Percentiles rank a stretch among this genome's conserved stretches.
phyloP scores from a whole-genome alignment of 2,113 vertebrate species.

The Petromus typicus region DNA sequence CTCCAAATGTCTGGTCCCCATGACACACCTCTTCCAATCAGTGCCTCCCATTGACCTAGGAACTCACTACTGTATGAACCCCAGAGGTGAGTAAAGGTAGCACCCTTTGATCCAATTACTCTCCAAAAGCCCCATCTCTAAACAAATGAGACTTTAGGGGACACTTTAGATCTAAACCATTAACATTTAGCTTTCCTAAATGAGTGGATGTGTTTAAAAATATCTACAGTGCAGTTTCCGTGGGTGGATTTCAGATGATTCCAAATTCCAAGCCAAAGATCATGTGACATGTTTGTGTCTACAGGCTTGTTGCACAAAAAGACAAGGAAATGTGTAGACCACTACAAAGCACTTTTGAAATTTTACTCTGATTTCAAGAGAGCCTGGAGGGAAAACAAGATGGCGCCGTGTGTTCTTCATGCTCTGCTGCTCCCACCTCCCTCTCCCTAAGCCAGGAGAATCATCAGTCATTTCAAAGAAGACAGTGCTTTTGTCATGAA shows the following conservation, averaged over 20 bases:
- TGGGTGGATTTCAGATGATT: neutral
- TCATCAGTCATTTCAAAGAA: neutral
- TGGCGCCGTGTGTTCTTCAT: fast-evolving
- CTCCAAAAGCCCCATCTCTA: neutral
- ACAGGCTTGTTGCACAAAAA: neutral
- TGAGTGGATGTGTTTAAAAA: slow-evolving; percentile 8
- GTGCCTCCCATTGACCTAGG: neutral
- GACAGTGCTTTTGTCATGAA: neutral
- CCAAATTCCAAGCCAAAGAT: slow-evolving; percentile 10
- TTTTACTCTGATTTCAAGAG: slow-evolving; percentile 16
- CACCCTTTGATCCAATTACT: neutral
- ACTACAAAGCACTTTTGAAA: neutral
- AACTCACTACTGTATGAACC: neutral
- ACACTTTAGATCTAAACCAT: neutral
- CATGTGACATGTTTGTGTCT: neutral
- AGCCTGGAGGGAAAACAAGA: neutral
- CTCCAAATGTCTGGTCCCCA: neutral
- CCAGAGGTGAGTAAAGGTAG: neutral
- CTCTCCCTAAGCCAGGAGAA: neutral
- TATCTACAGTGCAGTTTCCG: neutral
- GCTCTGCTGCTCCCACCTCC: neutral
- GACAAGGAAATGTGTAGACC: neutral
- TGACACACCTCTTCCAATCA: neutral
- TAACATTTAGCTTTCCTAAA: slow-evolving; percentile 48
- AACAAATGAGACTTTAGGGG: neutral